Evolutionary conservation across 2,797 vertebrate species (phyloP).

Genomic region (Sebastes vulpes): DNA sequence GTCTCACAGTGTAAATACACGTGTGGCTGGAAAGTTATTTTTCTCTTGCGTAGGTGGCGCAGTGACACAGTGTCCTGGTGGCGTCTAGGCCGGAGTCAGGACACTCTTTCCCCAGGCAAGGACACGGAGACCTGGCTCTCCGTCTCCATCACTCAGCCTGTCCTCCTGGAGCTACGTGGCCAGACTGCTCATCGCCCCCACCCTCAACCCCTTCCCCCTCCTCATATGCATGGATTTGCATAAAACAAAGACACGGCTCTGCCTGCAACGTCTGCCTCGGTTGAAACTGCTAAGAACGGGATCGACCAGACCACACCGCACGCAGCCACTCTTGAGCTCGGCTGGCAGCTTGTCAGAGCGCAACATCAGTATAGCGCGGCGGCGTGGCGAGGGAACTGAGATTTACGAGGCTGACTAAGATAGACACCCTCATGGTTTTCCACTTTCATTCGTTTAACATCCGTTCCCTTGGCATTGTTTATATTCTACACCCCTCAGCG

Average conservation of each 20-base stretch:
- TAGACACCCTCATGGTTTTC: slow-evolving; percentile 82
- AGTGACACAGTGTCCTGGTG: slow-evolving; percentile 51
- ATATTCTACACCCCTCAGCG: slow-evolving; percentile 68
- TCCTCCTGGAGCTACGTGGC: slow-evolving; percentile 81
- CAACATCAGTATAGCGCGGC: slow-evolving; percentile 45
- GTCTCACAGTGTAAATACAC: slow-evolving; percentile 37
- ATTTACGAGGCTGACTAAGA: slow-evolving; percentile 80
- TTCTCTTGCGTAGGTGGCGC: not conserved
- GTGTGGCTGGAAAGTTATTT: slow-evolving; percentile 7
- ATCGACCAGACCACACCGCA: slow-evolving; percentile 53
- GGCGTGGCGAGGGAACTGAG: slow-evolving; percentile 43
- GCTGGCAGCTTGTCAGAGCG: slow-evolving; percentile 68
- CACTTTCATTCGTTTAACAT: slow-evolving; percentile 80
- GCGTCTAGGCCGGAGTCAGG: slow-evolving; percentile 65
- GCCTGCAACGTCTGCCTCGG: slow-evolving; percentile 37
- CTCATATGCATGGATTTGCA: slow-evolving; percentile 82
- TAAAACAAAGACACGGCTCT: slow-evolving; percentile 80
- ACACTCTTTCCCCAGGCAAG: slow-evolving; percentile 83
- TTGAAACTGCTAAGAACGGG: slow-evolving; percentile 37
- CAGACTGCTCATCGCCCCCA: slow-evolving; percentile 75
- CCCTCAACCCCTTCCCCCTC: slow-evolving; percentile 1
- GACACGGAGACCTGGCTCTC: slow-evolving; percentile 78
- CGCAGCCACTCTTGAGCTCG: slow-evolving; percentile 38
- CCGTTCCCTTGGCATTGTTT: slow-evolving; percentile 78
- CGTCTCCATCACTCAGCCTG: slow-evolving; percentile 81